Conservation (phyloP, 92 coral and sea anemone species). For the Actinernus sp. region DNA sequence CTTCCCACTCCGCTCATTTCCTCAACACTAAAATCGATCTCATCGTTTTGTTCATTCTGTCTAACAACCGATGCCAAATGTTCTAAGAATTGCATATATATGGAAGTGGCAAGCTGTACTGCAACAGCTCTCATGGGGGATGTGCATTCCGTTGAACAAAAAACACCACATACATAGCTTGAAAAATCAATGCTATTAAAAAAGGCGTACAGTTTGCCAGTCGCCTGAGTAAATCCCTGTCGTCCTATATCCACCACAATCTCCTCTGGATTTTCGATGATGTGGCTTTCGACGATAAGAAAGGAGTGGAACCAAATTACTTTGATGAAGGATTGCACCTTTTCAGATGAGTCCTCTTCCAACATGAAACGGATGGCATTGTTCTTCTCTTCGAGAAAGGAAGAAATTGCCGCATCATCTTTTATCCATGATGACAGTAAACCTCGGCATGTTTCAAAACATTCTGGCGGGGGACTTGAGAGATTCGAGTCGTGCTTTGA, state of each 20-base stretch:
- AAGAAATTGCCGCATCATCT: background rate
- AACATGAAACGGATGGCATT: background rate
- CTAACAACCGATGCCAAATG: background rate
- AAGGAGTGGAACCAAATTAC: background rate
- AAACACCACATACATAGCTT: slow-evolving; percentile 3
- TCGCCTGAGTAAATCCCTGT: background rate
- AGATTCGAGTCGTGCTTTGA: slow-evolving; percentile 3
- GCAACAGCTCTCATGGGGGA: too few relatives aligned
- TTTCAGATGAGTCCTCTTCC: background rate
- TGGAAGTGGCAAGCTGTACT: too few relatives aligned
- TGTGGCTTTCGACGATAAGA: background rate
- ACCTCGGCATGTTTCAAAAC: slow-evolving; percentile 1
- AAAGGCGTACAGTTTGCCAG: slow-evolving; percentile 3
- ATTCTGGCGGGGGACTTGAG: slow-evolving; percentile 17
- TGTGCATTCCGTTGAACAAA: background rate
- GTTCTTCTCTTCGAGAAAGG: background rate
- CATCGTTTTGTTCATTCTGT: background rate
- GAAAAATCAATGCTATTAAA: background rate
- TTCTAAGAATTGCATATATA: too few relatives aligned
- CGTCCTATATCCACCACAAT: background rate
- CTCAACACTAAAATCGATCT: background rate
- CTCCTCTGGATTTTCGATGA: too few relatives aligned
- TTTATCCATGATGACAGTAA: background rate
- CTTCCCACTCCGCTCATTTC: slow-evolving; percentile 21
- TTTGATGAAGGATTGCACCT: background rate